Conservation (phyloP, 1,140 invertebrate genomes). For the Antheraea mylitta region DNA sequence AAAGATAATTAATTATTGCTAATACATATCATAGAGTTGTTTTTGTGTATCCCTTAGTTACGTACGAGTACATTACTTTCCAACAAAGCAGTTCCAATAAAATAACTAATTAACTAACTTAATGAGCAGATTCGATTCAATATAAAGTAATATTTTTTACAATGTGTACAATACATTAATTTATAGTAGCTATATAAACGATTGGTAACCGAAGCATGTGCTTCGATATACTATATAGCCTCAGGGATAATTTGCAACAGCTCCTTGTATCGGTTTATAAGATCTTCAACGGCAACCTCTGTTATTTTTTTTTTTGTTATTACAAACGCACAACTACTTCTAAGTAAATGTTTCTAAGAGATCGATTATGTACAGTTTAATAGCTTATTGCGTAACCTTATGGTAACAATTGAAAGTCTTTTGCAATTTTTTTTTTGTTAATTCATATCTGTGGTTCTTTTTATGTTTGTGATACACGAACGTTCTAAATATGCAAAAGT, state of each 20-base stretch:
- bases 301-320: constrained; percentile 40
- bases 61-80: background rate
- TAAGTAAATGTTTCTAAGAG: constrained; percentile 50
- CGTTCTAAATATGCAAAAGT: background rate
- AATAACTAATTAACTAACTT: background rate
- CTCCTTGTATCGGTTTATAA: constrained; percentile 26
- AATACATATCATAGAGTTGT: too few species aligned
- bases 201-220: constrained; percentile 33
- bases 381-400: constrained; percentile 54
- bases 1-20: too few species aligned
- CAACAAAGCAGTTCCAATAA: background rate
- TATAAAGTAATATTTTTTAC: constrained; percentile 19
- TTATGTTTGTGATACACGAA: too few species aligned
- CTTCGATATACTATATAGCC: constrained; percentile 30
- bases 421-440: constrained; percentile 27
- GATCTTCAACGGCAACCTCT: constrained; percentile 29
- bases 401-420: constrained; percentile 43
- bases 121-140: constrained; percentile 18
- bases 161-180: constrained; percentile 16
- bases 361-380: constrained; percentile 58
- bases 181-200: constrained; percentile 27
- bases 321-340: constrained; percentile 39
- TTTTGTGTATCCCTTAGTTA: too few species aligned
- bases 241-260: constrained; percentile 36
- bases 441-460: constrained; percentile 16